Evolutionary conservation across 1,140 invertebrate species (phyloP), one percentile per base, ranked within the genome.

Genomic region (Cydia amplana): DNA sequence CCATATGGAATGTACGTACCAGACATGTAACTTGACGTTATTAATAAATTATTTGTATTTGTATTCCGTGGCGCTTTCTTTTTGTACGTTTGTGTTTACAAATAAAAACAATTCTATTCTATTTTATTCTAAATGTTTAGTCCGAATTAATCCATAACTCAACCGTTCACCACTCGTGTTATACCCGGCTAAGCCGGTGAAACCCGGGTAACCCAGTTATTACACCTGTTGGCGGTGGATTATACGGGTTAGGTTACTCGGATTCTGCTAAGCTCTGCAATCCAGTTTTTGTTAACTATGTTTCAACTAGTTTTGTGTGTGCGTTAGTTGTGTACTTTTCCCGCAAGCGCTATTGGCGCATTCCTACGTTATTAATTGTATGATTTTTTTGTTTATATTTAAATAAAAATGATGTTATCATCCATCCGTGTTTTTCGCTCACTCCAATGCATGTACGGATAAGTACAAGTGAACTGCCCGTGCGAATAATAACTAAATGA

Each of bases 221-320:
- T 60, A 60, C 55, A 60, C 55, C 55, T 60, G 55, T 60, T 60
- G 55, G 55, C 20, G 20, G n/a, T n/a, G 55, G 55, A 60, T 60
- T 60, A 60, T 60, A 12, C 55, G 18, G 55, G 55, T 60, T 60
- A 60, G 7, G 20, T n/a, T 14, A 51, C 18, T 60, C 9, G 55
- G 20, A 60, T 20, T 23, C 55, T 20, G 55, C 20, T 60, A 60
- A 60, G 55, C 55, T 60, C 18, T 23, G 20, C 55, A 60, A 60
- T 60, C 10, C 20, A 23, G n/a, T 23, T 23, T 23, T 60, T 60
- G 55, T 23, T 20, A 60, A 60, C 20, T 23, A 60, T 60, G 12
- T 23, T 60, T 23, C 9, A 20, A 23, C 20, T 60, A 20, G 20
- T 18, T 23, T 23, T 60, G 20, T 12, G n/a, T 23, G 18, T 32